Conservation (phyloP, 2,888 invertebrate genomes). For the Aspidiotus destructor region DNA sequence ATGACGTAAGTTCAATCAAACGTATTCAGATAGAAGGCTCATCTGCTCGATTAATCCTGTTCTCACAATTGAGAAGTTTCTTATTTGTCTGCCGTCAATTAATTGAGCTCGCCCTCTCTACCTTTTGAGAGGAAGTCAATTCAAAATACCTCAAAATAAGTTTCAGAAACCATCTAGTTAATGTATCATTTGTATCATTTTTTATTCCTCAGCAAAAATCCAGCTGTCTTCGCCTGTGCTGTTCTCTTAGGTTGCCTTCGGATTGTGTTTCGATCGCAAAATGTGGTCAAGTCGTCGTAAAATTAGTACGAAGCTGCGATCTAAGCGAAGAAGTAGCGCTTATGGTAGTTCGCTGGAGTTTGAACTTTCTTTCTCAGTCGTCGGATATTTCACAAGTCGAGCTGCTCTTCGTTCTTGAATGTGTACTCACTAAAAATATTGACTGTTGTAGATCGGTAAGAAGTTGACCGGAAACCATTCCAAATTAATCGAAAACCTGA, state of each 20-base stretch:
- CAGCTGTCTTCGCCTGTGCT: constrained; percentile 15
- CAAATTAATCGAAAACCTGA: neutral
- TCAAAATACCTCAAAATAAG: too few species aligned
- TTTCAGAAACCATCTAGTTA: too few species aligned
- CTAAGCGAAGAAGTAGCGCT: neutral
- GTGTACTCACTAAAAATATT: neutral
- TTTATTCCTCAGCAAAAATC: constrained; percentile 9
- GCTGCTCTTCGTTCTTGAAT: constrained; percentile 6
- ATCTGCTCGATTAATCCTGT: neutral
- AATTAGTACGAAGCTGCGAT: constrained; percentile 12
- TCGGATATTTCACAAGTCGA: constrained; percentile 23
- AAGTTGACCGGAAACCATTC: neutral
- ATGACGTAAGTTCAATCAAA: neutral
- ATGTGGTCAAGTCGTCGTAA: constrained; percentile 18
- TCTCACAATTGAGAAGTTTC: too few species aligned
- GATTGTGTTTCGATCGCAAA: constrained; percentile 13
- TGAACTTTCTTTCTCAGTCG: neutral
- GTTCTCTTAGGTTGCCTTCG: neutral
- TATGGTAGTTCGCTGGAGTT: constrained; percentile 15
- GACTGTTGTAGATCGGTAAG: constrained; percentile 5
- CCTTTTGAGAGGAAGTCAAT: too few species aligned
- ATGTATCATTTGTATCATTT: neutral
- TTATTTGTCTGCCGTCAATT: too few species aligned
- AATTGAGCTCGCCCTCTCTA: too few species aligned
- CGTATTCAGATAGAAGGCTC: neutral